A percentile compares a stretch with the other conserved stretches of the same genome.
phyloP scores from a whole-genome alignment of 2,113 vertebrate species.

The Megaleporinus macrocephalus region DNA sequence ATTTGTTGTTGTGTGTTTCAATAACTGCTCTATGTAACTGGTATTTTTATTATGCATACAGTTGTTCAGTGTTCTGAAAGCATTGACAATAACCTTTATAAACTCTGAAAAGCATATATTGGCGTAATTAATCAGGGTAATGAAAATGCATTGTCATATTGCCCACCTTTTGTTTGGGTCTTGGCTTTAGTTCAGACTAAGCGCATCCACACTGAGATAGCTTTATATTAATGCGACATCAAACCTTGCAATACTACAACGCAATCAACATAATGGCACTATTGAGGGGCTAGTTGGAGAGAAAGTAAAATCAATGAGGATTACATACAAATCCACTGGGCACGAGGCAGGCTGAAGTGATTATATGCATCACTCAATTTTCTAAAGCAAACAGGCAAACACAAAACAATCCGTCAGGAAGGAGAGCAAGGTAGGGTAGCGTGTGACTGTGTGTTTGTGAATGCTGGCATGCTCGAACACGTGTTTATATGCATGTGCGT shows the following conservation, averaged over 20 bases:
- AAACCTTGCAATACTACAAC: conserved; percentile 10
- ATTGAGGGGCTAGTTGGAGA: conserved; percentile 7
- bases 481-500: conserved; percentile 5
- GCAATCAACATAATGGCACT: conserved; percentile 24
- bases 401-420: conserved; percentile 34
- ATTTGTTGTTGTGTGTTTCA: too few relatives aligned
- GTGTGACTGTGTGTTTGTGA: neutral
- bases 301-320: conserved; percentile 52
- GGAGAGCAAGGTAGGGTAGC: neutral
- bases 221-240: conserved; percentile 19
- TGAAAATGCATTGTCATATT: neutral
- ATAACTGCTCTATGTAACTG: too few relatives aligned
- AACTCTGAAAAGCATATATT: neutral
- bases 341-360: conserved; percentile 42
- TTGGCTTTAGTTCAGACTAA: neutral
- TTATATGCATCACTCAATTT: conserved; percentile 51
- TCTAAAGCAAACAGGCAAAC: conserved; percentile 51
- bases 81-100: too few relatives aligned
- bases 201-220: neutral
- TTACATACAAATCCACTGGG: conserved; percentile 55
- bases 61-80: too few relatives aligned
- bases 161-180: neutral
- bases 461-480: neutral
- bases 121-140: neutral
- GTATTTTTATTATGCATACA: too few relatives aligned